Base-by-base conservation (phyloP, 2,888 invertebrate species). In the Megaustenia siamemsis region DNA sequence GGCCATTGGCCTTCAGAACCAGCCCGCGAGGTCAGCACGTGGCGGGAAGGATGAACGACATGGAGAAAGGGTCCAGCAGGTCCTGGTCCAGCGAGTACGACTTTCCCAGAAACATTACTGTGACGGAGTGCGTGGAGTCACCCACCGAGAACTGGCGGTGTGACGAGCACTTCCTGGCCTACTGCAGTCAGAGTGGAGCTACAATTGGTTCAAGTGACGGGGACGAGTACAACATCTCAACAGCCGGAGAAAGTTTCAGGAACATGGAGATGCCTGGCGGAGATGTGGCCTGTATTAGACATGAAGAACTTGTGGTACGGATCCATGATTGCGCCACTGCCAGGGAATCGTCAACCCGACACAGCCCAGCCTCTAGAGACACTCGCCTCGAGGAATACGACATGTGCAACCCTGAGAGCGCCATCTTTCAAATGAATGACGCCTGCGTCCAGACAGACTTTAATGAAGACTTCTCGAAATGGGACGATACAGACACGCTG, bases 381-480 rank as follows among this genome's bases (percentile, higher is more conserved):
- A 38, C 68, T 0, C 71, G 82, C 40, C 69, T 63, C 28, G 56
- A 69, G 40, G 85, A 87, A 18, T 79, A 56, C 53, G 68, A n/a
- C 32, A 24, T 73, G 63, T 73, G 73, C 12, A 82, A 80, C n/a
- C 38, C 49, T 8, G 73, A 21, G 0, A 83, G 87, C 66, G 86
- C 89, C 49, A 88, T 88, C 77, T 92, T 90, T 40, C 89, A 91
- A 24, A 76, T 80, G 79, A 84, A 28, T 28, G 84, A 85, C 38
- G 84, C 81, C 1, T 76, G 75, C 28, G 80, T 78, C 1, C 82
- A 86, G 66, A 82, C 82, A 3, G 84, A 86, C 15, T 68, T 86
- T 73, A 79, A 82, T 87, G 32, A 89, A 35, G 89, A 90, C 56
- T 85, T 90, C 28, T 45, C 88, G 28, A 84, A 84, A 18, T 89